Evolutionary conservation across 2,113 vertebrate genomes (phyloP).

Genomic region (Tenebrosternarchus preto): DNA sequence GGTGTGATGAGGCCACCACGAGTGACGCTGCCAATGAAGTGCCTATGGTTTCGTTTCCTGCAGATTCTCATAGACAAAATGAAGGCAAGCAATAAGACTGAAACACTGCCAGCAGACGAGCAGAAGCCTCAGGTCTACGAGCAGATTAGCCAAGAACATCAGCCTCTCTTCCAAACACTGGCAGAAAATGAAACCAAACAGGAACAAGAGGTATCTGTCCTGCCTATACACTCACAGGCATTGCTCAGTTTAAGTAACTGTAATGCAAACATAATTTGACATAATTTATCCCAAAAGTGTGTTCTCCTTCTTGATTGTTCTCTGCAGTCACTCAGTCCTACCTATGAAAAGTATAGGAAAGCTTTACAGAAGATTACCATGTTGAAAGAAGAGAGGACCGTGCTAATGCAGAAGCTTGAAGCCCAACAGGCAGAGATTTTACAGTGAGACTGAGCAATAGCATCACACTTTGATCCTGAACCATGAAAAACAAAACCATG

Average conservation of each 20-base stretch:
- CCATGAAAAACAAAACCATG: neutral
- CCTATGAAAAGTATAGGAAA: constrained; percentile 61
- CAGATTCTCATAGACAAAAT: constrained; percentile 50
- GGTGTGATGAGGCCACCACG: neutral
- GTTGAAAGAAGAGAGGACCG: constrained; percentile 59
- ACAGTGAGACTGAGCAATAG: no score
- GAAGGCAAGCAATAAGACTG: constrained; percentile 31
- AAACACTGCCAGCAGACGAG: neutral
- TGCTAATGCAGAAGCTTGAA: constrained; percentile 46
- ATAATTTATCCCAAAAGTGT: neutral
- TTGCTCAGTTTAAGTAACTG: neutral
- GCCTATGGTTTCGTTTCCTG: neutral
- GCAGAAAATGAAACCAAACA: constrained; percentile 9
- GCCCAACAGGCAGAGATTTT: constrained; percentile 56
- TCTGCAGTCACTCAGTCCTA: constrained; percentile 29
- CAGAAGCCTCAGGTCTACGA: neutral
- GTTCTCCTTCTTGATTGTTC: neutral
- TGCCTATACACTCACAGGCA: neutral
- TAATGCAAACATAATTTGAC: neutral
- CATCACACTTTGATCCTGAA: neutral
- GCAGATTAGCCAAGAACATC: constrained; percentile 2
- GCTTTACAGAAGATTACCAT: constrained; percentile 64
- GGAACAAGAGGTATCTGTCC: constrained; percentile 31
- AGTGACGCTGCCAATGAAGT: neutral
- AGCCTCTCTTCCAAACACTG: neutral